Conservation (phyloP, 2,888 invertebrate species). For the Orgyia antiqua region DNA sequence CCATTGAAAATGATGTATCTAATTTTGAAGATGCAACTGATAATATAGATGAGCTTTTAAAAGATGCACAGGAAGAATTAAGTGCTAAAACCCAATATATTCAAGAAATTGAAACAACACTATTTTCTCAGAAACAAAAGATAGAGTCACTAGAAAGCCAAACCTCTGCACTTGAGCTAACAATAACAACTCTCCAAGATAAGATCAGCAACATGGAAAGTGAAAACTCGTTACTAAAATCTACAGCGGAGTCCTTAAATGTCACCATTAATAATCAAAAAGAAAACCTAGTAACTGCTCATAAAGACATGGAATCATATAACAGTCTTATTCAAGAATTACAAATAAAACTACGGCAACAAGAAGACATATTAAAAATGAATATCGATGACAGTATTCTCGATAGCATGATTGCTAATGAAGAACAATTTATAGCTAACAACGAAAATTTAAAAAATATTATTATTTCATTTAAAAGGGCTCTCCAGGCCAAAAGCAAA, state of each 20-base stretch:
- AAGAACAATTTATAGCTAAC: slow-evolving; percentile 54
- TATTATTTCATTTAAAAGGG: slow-evolving; percentile 46
- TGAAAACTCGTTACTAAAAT: slow-evolving; percentile 47
- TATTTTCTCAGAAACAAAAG: slow-evolving; percentile 41
- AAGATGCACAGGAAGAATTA: slow-evolving; percentile 40
- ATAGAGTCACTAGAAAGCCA: slow-evolving; percentile 43
- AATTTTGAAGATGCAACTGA: slow-evolving; percentile 30
- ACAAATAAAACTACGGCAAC: slow-evolving; percentile 42
- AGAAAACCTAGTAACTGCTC: slow-evolving; percentile 34
- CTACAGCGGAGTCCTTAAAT: slow-evolving; percentile 47
- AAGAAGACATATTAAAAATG: slow-evolving; percentile 30
- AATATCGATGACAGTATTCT: slow-evolving; percentile 38
- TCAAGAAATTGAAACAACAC: slow-evolving; percentile 42
- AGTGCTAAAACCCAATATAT: slow-evolving; percentile 38
- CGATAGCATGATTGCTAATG: slow-evolving; percentile 51
- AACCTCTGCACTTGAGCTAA: slow-evolving; percentile 37
- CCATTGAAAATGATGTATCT: slow-evolving; percentile 42
- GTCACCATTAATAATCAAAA: slow-evolving; percentile 47
- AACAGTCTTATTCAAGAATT: slow-evolving; percentile 49
- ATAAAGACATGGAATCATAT: slow-evolving; percentile 49
- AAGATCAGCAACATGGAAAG: slow-evolving; percentile 38
- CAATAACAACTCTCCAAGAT: slow-evolving; percentile 37
- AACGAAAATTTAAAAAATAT: slow-evolving; percentile 64
- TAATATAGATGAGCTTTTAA: slow-evolving; percentile 28
- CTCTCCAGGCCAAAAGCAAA: slow-evolving; percentile 41